phyloP scores from a whole-genome alignment of 2,888 invertebrate species.

The Marronus borbonicus region DNA sequence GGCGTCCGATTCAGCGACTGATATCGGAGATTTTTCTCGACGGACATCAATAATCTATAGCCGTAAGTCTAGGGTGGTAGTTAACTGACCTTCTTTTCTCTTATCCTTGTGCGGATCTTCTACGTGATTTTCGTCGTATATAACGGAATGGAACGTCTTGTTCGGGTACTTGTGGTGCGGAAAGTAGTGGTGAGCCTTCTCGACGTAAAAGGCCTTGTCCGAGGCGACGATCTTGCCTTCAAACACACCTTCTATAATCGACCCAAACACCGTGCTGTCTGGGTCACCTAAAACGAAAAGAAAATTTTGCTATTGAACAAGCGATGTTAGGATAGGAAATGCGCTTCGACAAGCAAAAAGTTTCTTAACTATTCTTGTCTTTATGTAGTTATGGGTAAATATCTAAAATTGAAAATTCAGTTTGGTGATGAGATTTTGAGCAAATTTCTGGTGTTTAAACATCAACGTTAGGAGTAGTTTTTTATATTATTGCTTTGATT shows the following conservation, averaged over 20 bases:
- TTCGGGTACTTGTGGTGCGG: conserved; percentile 76
- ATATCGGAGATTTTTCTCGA: conserved; percentile 4
- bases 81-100: conserved; percentile 77
- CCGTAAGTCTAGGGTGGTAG: conserved; percentile 2
- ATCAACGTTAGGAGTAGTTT: no score
- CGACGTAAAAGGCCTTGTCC: conserved; percentile 91
- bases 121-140: conserved; percentile 93
- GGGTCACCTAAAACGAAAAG: conserved; percentile 79
- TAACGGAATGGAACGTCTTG: conserved; percentile 89
- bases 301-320: no score
- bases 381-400: no score
- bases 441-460: no score
- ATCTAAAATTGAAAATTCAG: no score
- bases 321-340: no score
- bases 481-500: no score
- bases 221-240: conserved; percentile 94
- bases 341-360: no score
- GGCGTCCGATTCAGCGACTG: neutral
- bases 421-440: no score
- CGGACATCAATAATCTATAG: conserved; percentile 8
- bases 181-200: conserved; percentile 94
- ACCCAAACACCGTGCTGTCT: conserved; percentile 91
- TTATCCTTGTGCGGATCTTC: conserved; percentile 85
- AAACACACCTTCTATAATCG: conserved; percentile 94
- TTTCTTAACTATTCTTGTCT: neutral